These are phyloP conservation scores for Melanotaenia duboulayi DNA, from an alignment of 2,113 vertebrate species.

Conservation along the genomic window DNA sequence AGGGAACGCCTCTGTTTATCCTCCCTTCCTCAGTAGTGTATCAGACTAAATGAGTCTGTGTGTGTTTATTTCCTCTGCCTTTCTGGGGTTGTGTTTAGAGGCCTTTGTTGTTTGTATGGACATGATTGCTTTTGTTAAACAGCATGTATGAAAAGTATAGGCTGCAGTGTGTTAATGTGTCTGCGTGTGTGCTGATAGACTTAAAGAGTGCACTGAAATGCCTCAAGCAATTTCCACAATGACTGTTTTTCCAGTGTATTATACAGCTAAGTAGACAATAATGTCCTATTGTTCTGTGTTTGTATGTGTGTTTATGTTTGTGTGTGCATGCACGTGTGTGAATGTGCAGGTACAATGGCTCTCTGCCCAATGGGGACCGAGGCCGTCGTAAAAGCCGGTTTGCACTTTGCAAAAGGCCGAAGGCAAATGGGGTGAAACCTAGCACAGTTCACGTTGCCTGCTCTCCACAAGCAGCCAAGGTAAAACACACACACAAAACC, in stretches of 20 bases:
- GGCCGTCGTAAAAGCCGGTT: constrained; percentile 98
- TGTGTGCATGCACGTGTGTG: background rate
- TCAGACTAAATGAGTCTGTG: constrained; percentile 61
- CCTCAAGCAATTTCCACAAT: constrained; percentile 55
- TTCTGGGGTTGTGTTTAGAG: constrained; percentile 52
- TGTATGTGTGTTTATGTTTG: constrained; percentile 22
- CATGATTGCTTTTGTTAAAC: constrained; percentile 48
- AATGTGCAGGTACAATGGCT: constrained; percentile 94
- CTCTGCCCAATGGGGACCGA: constrained; percentile 96
- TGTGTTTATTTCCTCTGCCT: constrained; percentile 69
- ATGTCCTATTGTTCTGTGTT: constrained; percentile 57
- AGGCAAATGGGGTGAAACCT: constrained; percentile 97
- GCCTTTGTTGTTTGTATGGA: constrained; percentile 57
- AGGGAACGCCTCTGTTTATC: constrained; percentile 72
- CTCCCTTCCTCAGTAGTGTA: constrained; percentile 50
- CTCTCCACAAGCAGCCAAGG: constrained; percentile 98
- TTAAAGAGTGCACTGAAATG: constrained; percentile 22
- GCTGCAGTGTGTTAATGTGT: constrained; percentile 4
- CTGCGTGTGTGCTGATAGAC: background rate
- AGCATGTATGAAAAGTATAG: constrained; percentile 43
- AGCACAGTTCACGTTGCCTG: constrained; percentile 97
- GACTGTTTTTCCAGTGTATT: constrained; percentile 50
- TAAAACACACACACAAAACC: constrained; percentile 65
- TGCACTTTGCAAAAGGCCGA: constrained; percentile 95
- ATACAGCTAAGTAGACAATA: constrained; percentile 53